phyloP scores from a whole-genome alignment of 2,797 vertebrate species.

The Poecilia picta region DNA sequence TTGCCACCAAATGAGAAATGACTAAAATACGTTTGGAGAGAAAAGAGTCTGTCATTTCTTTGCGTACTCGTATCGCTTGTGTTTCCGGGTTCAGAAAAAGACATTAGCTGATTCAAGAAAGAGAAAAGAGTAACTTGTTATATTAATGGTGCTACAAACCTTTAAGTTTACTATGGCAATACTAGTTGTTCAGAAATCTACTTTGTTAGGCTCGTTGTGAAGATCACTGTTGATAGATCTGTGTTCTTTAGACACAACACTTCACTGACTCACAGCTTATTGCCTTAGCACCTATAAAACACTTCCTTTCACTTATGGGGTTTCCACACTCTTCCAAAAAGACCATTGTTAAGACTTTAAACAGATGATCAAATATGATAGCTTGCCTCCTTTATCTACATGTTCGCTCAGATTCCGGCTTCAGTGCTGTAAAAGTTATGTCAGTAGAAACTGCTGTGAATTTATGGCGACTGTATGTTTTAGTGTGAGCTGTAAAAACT shows the following conservation, averaged over 20 bases:
- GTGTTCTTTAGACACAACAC: not conserved
- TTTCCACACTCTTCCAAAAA: not conserved
- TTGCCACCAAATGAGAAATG: not conserved
- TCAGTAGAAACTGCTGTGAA: conserved; percentile 29
- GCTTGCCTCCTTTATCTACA: not conserved
- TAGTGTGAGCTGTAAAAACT: conserved; percentile 22
- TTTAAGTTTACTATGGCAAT: not conserved
- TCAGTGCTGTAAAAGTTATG: not conserved
- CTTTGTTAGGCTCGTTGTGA: not conserved
- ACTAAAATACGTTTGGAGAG: not conserved
- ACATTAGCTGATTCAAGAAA: not conserved
- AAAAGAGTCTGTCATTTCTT: not conserved
- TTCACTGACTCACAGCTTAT: not conserved
- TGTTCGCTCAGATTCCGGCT: not conserved
- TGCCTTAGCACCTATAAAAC: not conserved
- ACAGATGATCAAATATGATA: not conserved
- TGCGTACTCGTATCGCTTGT: not conserved
- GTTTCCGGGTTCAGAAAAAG: not conserved
- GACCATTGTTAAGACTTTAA: not conserved
- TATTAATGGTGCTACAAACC: not conserved
- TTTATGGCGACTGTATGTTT: conserved; percentile 48
- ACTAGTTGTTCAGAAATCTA: not conserved
- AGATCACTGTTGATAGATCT: not conserved
- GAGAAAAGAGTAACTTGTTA: not conserved
- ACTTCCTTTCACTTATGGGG: not conserved